A percentile compares a stretch with the other conserved stretches of the same genome.
These are phyloP conservation scores for Myotis findleyi DNA, from an alignment of 2,797 vertebrate species.

Conservation along the genomic window DNA sequence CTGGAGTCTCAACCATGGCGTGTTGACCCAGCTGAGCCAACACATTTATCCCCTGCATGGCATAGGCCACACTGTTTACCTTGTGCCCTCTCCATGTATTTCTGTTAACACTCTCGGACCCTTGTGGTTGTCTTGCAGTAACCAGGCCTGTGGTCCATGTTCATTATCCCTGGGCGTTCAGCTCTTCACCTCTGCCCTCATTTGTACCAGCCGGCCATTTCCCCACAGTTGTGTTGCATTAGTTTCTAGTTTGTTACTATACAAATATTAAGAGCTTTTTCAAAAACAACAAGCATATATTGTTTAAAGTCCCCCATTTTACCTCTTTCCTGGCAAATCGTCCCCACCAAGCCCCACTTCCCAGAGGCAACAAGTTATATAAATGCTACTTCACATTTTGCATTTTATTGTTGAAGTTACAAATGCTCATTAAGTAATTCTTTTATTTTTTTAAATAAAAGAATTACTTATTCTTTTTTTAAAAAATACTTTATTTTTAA, in stretches of 20 bases:
- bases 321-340: not conserved
- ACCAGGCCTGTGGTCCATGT: not conserved
- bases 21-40: slow-evolving; percentile 58
- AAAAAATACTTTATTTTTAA: slow-evolving; percentile 22
- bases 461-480: no score
- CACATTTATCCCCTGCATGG: not conserved
- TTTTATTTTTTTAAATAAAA: not conserved
- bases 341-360: not conserved
- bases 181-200: not conserved
- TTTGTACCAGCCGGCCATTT: not conserved
- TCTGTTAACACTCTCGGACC: not conserved
- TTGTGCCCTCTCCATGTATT: not conserved
- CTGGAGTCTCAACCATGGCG: not conserved
- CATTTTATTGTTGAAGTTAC: slow-evolving; percentile 32
- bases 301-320: not conserved
- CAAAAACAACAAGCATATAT: not conserved
- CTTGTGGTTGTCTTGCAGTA: not conserved
- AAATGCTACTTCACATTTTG: not conserved
- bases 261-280: slow-evolving; percentile 45
- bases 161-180: not conserved
- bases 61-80: not conserved
- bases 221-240: not conserved
- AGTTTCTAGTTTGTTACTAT: not conserved
- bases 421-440: not conserved
- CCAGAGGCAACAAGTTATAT: not conserved